phyloP scores from a whole-genome alignment of 2,888 invertebrate genomes.

The Pachymerium ferrugineum region DNA sequence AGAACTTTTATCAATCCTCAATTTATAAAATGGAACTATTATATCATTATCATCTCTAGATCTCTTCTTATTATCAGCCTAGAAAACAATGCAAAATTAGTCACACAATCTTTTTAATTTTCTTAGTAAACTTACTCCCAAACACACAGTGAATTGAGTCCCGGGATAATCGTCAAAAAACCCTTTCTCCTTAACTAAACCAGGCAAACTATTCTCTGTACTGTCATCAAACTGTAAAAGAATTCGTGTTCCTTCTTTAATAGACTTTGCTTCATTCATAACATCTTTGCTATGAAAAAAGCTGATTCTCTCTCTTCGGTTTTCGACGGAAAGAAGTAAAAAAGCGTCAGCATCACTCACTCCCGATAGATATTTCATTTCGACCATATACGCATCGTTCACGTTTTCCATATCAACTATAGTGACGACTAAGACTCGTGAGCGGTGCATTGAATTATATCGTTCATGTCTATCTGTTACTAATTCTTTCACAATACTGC shows the following conservation, averaged over 20 bases:
- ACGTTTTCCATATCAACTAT: neutral
- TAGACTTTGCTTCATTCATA: neutral
- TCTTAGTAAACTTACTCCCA: neutral
- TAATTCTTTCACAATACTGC: neutral
- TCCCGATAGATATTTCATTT: neutral
- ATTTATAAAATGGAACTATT: neutral
- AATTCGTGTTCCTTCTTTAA: neutral
- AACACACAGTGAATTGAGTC: neutral
- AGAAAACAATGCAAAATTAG: neutral
- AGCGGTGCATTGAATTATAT: neutral
- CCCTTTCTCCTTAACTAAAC: neutral
- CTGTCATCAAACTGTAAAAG: neutral
- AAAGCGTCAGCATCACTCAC: neutral
- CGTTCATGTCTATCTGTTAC: neutral
- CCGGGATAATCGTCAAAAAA: neutral
- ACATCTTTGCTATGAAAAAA: neutral
- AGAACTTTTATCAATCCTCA: neutral
- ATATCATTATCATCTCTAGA: neutral
- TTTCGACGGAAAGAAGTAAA: neutral
- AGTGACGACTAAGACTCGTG: neutral
- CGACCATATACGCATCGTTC: neutral
- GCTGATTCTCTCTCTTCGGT: neutral
- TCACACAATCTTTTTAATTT: neutral
- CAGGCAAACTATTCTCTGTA: neutral
- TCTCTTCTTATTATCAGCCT: neutral